Percentiles rank a stretch among this genome's conserved stretches.
phyloP scores from a whole-genome alignment of 2,113 vertebrate species.

The Myotis yumanensis region DNA sequence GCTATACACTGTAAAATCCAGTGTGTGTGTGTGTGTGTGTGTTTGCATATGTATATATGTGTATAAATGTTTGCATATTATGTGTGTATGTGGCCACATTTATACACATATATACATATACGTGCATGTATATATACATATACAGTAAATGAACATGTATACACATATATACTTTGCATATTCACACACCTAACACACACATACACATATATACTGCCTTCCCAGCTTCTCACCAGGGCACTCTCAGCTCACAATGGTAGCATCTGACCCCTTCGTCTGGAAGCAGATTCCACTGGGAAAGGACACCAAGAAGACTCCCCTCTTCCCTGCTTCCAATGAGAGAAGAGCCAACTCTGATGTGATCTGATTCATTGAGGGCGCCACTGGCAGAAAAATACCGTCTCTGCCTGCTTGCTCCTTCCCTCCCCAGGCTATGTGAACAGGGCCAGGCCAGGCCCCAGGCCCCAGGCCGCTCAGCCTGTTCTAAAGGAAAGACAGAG shows the following conservation, averaged over 20 bases:
- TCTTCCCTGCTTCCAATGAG: background rate
- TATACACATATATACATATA: background rate
- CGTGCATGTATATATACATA: background rate
- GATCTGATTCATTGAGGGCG: background rate
- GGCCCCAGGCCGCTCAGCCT: background rate
- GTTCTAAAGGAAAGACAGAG: conserved; percentile 18
- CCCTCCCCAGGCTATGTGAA: background rate
- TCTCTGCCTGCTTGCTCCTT: background rate
- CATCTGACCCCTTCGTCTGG: conserved; percentile 24
- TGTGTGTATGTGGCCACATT: background rate
- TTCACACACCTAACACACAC: background rate
- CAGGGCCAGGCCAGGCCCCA: background rate
- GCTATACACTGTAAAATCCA: background rate
- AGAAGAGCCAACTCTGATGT: background rate
- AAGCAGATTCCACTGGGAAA: background rate
- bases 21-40: background rate
- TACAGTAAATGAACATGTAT: fast-evolving
- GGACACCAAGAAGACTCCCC: background rate
- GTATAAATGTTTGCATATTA: background rate
- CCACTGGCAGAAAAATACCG: background rate
- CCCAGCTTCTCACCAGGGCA: background rate
- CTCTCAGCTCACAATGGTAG: background rate
- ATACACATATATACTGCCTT: background rate
- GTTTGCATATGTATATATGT: too few relatives aligned
- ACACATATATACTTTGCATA: background rate